phyloP scores from a whole-genome alignment of 1,140 invertebrate genomes.

The Drosophila athabasca region DNA sequence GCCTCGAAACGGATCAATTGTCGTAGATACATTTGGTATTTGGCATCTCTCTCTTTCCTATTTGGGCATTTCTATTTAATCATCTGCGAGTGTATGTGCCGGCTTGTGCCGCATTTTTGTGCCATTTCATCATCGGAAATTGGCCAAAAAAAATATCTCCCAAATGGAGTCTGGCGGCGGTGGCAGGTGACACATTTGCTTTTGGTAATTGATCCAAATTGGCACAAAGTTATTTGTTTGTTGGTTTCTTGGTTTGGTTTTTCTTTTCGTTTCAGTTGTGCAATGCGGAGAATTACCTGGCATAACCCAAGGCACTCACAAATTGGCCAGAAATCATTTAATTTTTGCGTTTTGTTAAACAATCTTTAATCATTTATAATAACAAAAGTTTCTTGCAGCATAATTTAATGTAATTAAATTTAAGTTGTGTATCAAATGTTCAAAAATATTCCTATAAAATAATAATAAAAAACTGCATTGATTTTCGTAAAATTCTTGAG shows the following conservation, averaged over 20 bases:
- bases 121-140: constrained; percentile 76
- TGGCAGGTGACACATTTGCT: constrained; percentile 42
- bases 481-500: neutral
- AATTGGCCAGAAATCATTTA: constrained; percentile 38
- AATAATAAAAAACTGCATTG: neutral
- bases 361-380: constrained; percentile 35
- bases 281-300: constrained; percentile 14
- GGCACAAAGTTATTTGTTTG: constrained; percentile 58
- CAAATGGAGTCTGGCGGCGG: constrained; percentile 41
- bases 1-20: constrained; percentile 44
- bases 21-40: constrained; percentile 24
- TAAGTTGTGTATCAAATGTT: neutral
- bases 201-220: constrained; percentile 19
- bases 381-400: constrained; percentile 8
- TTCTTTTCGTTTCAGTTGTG: constrained; percentile 29
- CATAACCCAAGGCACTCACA: constrained; percentile 18
- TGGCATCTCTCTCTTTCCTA: constrained; percentile 6
- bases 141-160: constrained; percentile 24
- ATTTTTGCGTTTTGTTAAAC: constrained; percentile 2
- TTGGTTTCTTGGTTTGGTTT: constrained; percentile 11
- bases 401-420: constrained; percentile 13
- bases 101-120: constrained; percentile 45
- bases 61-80: constrained; percentile 48
- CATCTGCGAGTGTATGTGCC: constrained; percentile 17
- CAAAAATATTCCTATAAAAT: neutral